Conservation (phyloP, 2,113 vertebrate genomes). For the Origma solitaria region DNA sequence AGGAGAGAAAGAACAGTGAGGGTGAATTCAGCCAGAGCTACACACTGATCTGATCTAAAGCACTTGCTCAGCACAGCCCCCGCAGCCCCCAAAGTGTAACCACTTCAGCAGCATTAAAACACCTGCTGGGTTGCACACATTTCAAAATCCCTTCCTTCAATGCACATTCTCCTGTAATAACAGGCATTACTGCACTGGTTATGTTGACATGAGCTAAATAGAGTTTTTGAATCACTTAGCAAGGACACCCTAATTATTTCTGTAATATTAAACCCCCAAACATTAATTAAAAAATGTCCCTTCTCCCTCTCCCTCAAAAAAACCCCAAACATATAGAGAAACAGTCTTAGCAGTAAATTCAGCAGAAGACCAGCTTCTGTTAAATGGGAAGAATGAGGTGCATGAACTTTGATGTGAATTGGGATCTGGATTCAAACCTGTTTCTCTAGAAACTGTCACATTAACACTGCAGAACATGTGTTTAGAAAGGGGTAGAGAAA, state of each 20-base stretch:
- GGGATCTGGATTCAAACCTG: background rate
- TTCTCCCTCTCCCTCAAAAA: background rate
- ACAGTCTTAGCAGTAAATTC: background rate
- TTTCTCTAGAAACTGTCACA: background rate
- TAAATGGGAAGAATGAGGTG: background rate
- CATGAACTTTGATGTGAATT: background rate
- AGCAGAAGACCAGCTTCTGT: background rate
- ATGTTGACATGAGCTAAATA: background rate
- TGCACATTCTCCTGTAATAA: background rate
- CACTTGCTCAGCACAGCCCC: background rate
- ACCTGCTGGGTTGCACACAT: background rate
- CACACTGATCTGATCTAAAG: background rate
- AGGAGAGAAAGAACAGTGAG: background rate
- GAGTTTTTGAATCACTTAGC: background rate
- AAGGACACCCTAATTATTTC: background rate
- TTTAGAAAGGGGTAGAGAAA: background rate
- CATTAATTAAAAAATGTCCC: background rate
- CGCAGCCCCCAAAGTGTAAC: background rate
- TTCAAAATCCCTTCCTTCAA: background rate
- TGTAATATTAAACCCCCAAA: background rate
- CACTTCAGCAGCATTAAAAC: background rate
- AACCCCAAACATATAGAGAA: background rate
- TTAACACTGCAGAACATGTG: background rate
- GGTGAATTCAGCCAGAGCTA: background rate
- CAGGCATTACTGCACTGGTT: background rate